Evolutionary conservation across 2,113 vertebrate species (phyloP).

Genomic region (Alexandromys fortis): DNA sequence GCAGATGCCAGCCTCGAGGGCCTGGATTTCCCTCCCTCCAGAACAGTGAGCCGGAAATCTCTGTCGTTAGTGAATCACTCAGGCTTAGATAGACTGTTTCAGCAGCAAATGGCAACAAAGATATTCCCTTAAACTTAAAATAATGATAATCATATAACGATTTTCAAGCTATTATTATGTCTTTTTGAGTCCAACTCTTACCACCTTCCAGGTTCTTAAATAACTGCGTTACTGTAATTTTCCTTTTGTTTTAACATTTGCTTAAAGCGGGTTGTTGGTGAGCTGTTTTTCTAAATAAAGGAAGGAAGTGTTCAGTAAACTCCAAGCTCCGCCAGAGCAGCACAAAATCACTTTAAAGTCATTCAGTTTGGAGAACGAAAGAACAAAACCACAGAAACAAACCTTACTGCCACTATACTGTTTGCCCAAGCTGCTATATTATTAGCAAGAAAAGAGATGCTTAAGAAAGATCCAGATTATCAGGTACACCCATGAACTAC

Average conservation of each 20-base stretch:
- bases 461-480: background rate
- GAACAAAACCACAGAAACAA: background rate
- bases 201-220: background rate
- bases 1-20: background rate
- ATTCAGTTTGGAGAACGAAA: background rate
- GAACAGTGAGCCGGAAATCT: background rate
- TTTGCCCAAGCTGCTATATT: background rate
- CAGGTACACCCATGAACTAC: background rate
- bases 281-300: conserved; percentile 25
- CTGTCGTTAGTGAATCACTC: background rate
- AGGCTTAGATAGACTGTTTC: background rate
- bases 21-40: background rate
- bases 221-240: background rate
- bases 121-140: background rate
- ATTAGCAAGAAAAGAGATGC: background rate
- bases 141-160: background rate
- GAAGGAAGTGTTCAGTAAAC: background rate
- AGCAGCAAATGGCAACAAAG: background rate
- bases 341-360: conserved; percentile 10
- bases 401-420: background rate
- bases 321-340: background rate
- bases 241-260: background rate
- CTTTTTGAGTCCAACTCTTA: background rate
- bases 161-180: background rate
- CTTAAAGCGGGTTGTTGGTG: background rate